Percentiles rank a stretch among this genome's conserved stretches.
These are phyloP conservation scores for Lota lota DNA, from an alignment of 2,113 vertebrate species.

Conservation along the genomic window DNA sequence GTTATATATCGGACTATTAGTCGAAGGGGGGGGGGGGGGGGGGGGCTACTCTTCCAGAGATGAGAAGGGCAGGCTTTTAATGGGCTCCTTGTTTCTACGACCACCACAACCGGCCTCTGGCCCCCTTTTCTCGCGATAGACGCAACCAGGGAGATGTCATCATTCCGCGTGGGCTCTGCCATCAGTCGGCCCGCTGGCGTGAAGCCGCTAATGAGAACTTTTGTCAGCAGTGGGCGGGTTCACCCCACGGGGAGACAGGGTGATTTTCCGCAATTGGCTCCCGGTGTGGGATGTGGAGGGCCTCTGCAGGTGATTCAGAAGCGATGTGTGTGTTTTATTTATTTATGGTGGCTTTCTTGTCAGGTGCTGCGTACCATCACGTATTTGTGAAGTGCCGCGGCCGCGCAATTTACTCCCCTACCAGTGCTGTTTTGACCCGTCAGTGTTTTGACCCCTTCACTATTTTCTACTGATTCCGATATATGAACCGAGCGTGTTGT, in stretches of 20 bases:
- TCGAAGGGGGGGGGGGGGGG: slow-evolving; percentile 39
- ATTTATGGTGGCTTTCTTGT: slow-evolving; percentile 7
- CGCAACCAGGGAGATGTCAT: slow-evolving; percentile 55
- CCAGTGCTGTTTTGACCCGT: too few relatives aligned
- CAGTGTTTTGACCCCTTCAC: too few relatives aligned
- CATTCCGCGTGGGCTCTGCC: slow-evolving; percentile 51
- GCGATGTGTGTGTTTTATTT: slow-evolving; percentile 33
- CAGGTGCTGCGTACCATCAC: too few relatives aligned
- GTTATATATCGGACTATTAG: slow-evolving; percentile 50
- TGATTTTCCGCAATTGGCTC: slow-evolving; percentile 45
- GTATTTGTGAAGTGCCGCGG: too few relatives aligned
- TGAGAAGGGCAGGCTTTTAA: slow-evolving; percentile 52
- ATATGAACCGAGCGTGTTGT: background rate
- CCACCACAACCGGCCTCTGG: slow-evolving; percentile 24
- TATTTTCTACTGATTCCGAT: background rate
- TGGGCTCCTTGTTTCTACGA: slow-evolving; percentile 45
- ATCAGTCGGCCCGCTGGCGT: slow-evolving; percentile 20
- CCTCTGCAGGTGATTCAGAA: slow-evolving; percentile 47
- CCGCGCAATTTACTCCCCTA: too few relatives aligned
- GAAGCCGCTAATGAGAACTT: slow-evolving; percentile 64
- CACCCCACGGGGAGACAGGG: slow-evolving; percentile 50
- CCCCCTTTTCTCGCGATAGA: slow-evolving; percentile 4
- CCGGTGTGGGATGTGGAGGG: slow-evolving; percentile 33
- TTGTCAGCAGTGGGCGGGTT: slow-evolving; percentile 66
- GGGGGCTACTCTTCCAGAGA: slow-evolving; percentile 27